Evolutionary conservation across 2,797 vertebrate genomes (phyloP).

Genomic region (Chrosomus eos): DNA sequence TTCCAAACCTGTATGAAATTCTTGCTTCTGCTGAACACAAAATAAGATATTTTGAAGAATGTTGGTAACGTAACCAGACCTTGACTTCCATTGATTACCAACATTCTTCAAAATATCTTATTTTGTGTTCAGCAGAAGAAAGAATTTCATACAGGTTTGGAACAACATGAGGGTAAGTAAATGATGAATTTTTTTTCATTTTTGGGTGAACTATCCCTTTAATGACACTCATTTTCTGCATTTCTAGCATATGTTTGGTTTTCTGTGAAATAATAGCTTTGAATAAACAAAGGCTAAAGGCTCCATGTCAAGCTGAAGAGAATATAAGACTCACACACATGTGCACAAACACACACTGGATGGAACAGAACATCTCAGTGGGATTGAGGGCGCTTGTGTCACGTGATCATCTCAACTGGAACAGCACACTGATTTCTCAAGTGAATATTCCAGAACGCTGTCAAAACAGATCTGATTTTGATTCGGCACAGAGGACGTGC

Average conservation of each 20-base stretch:
- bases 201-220: too few species aligned
- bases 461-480: slow-evolving; percentile 12
- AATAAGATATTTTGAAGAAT: too few species aligned
- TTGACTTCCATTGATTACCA: too few species aligned
- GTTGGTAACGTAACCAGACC: too few species aligned
- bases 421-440: slow-evolving; percentile 1
- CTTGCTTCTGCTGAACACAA: background rate
- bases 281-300: background rate
- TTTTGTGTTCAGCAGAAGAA: too few species aligned
- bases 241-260: background rate
- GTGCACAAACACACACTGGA: slow-evolving; percentile 8
- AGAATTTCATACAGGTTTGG: too few species aligned
- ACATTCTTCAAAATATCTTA: too few species aligned
- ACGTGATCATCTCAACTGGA: slow-evolving; percentile 2
- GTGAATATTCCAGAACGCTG: background rate
- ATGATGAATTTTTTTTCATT: too few species aligned
- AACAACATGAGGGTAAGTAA: too few species aligned
- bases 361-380: too few species aligned
- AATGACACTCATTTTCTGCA: background rate
- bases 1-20: too few species aligned
- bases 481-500: background rate
- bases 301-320: background rate
- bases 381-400: background rate
- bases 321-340: background rate
- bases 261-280: background rate